A percentile compares a stretch with the other conserved stretches of the same genome.
Conservation (phyloP, 2,797 vertebrate species). For the Leontocebus nigricollis region DNA sequence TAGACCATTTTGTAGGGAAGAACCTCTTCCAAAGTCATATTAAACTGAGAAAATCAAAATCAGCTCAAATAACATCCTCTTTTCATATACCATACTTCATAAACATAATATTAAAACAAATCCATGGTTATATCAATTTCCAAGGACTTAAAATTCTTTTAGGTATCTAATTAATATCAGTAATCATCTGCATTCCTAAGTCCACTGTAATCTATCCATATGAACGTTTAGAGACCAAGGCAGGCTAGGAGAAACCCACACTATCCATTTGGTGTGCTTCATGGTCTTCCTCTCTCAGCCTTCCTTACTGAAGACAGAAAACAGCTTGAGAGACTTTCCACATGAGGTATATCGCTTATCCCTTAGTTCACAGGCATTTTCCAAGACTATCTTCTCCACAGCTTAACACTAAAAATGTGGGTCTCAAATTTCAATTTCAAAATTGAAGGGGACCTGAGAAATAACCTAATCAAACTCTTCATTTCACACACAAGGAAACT, state of each 20-base stretch:
- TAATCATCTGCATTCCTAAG: neutral
- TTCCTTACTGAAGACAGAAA: neutral
- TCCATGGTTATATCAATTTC: neutral
- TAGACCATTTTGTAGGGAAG: neutral
- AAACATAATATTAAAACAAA: slow-evolving; percentile 4
- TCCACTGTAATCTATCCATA: neutral
- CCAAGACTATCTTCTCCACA: neutral
- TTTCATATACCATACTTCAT: neutral
- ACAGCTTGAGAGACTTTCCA: neutral
- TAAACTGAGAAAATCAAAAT: slow-evolving; percentile 2
- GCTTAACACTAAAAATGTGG: neutral
- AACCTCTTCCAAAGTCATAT: neutral
- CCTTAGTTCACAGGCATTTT: neutral
- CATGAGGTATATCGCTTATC: neutral
- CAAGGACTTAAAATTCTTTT: neutral
- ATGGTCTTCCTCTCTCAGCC: neutral
- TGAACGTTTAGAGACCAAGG: neutral
- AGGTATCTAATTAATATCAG: slow-evolving; percentile 26
- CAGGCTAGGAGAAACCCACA: neutral
- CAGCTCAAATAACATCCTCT: neutral
- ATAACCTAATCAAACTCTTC: neutral
- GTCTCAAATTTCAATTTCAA: slow-evolving; percentile 11
- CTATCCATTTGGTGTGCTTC: neutral
- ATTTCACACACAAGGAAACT: neutral
- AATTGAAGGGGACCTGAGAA: neutral